These are phyloP conservation scores for Syritta pipiens DNA, from an alignment of 2,888 invertebrate genomes.

Conservation along the genomic window DNA sequence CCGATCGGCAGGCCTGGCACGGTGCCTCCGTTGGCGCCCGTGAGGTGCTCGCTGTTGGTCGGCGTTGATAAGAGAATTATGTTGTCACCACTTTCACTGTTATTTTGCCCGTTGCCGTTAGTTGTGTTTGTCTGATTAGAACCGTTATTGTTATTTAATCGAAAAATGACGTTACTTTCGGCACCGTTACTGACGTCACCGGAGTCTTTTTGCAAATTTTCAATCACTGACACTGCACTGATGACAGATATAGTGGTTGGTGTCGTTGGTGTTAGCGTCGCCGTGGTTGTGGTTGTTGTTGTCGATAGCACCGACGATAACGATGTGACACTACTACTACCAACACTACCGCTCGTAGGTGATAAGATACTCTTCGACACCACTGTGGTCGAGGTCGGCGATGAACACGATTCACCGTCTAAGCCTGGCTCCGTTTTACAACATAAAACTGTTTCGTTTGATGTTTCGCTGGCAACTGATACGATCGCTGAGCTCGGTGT, in stretches of 20 bases:
- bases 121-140: constrained; percentile 56
- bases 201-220: constrained; percentile 62
- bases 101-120: constrained; percentile 39
- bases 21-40: constrained; percentile 5
- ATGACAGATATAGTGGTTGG: constrained; percentile 54
- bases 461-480: constrained; percentile 78
- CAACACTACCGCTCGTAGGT: constrained; percentile 24
- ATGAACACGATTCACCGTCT: constrained; percentile 46
- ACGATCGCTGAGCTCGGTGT: constrained; percentile 74
- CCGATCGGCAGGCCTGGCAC: constrained; percentile 73
- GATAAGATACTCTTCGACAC: constrained; percentile 63
- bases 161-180: constrained; percentile 50
- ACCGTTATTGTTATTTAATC: constrained; percentile 65
- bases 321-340: constrained; percentile 17
- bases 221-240: constrained; percentile 65
- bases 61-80: constrained; percentile 60
- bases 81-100: constrained; percentile 60
- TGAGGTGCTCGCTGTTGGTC: constrained; percentile 44
- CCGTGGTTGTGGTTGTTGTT: too few species aligned
- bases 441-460: constrained; percentile 76
- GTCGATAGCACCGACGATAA: constrained; percentile 44
- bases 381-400: constrained; percentile 40
- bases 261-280: constrained; percentile 44
- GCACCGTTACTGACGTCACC: constrained; percentile 53
- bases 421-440: constrained; percentile 60